Percentiles rank a stretch among this genome's conserved stretches.
phyloP scores from a whole-genome alignment of 2,113 vertebrate species.

The Octodon degus region DNA sequence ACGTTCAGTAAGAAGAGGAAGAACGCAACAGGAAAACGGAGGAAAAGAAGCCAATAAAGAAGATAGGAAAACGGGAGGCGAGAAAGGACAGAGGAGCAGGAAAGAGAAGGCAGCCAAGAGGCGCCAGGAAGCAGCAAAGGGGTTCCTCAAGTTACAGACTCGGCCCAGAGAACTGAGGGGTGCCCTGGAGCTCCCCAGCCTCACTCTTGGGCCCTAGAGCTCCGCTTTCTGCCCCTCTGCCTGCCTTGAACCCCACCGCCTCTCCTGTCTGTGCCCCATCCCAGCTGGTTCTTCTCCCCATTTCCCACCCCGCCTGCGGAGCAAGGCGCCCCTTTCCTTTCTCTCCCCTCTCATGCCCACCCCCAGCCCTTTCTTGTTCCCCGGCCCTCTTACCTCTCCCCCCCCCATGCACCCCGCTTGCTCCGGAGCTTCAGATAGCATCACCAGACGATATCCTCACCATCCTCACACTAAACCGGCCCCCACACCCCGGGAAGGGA shows the following conservation, averaged over 20 bases:
- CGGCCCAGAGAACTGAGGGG: conserved; percentile 68
- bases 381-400: conserved; percentile 64
- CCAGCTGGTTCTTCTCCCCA: neutral
- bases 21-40: conserved; percentile 58
- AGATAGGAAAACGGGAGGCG: conserved; percentile 71
- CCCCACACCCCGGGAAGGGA: conserved; percentile 73
- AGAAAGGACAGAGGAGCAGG: conserved; percentile 10
- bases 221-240: conserved; percentile 1
- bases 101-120: conserved; percentile 59
- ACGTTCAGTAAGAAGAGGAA: conserved; percentile 34
- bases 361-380: conserved; percentile 57
- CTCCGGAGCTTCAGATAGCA: conserved; percentile 77
- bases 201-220: conserved; percentile 42
- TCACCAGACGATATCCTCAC: conserved; percentile 64
- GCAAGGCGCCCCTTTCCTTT: conserved; percentile 63
- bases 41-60: conserved; percentile 77
- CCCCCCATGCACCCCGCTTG: conserved; percentile 78
- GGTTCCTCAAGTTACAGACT: conserved; percentile 78
- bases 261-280: conserved; percentile 15
- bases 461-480: conserved; percentile 67
- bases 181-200: conserved; percentile 52
- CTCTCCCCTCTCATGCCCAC: conserved; percentile 41
- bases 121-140: neutral
- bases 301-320: neutral
- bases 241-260: neutral